A percentile compares a stretch with the other conserved stretches of the same genome.
These are phyloP conservation scores for Zaprionus gabonicus DNA, from an alignment of 1,140 invertebrate genomes.

Conservation along the genomic window DNA sequence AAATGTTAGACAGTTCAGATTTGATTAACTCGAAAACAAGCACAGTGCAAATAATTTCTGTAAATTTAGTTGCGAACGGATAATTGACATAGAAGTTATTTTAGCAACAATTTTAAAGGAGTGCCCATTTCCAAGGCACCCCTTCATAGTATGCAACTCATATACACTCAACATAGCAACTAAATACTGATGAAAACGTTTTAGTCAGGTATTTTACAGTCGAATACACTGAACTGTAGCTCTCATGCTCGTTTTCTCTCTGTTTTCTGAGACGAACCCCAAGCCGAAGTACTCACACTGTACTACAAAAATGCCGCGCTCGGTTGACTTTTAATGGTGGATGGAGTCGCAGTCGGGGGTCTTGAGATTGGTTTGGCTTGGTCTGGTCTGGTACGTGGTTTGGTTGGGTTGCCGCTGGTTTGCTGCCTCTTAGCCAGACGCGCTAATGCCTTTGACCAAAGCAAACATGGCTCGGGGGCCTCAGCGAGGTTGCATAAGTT, in stretches of 20 bases:
- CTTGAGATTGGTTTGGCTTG: conserved; percentile 16
- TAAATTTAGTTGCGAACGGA: too few relatives aligned
- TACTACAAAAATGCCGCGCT: conserved; percentile 80
- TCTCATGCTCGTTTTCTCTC: background rate
- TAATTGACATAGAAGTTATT: too few relatives aligned
- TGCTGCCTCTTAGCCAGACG: conserved; percentile 14
- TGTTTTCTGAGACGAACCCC: conserved; percentile 46
- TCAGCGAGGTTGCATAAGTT: conserved; percentile 38
- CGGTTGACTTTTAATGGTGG: conserved; percentile 81
- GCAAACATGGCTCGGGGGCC: conserved; percentile 17
- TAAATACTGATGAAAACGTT: too few relatives aligned
- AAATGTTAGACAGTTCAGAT: too few relatives aligned
- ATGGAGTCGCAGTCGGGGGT: conserved; percentile 52
- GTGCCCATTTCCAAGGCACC: too few relatives aligned
- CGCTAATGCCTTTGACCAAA: conserved; percentile 39
- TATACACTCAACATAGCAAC: too few relatives aligned
- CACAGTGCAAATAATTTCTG: too few relatives aligned
- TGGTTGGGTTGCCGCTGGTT: conserved; percentile 2
- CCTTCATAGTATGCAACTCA: too few relatives aligned
- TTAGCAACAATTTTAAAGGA: too few relatives aligned
- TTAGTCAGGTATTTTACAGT: too few relatives aligned
- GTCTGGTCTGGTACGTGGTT: conserved; percentile 11
- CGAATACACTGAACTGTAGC: too few relatives aligned
- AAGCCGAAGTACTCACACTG: conserved; percentile 49
- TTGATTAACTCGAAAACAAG: accelerated